Conservation (phyloP, 2,797 vertebrate species). For the Ispidina picta region DNA sequence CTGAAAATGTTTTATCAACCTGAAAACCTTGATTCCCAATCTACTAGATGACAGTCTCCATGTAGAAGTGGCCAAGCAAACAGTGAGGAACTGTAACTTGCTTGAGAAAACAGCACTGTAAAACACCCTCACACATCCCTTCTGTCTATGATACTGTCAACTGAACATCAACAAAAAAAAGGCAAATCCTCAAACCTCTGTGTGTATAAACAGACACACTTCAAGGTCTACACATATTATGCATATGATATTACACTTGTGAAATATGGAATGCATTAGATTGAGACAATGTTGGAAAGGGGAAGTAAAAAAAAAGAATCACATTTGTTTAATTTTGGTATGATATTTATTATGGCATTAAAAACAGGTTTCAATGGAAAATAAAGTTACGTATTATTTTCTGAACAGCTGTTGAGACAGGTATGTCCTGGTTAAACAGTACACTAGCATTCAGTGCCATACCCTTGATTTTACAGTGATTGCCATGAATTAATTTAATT, state of each 20-base stretch:
- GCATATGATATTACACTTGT: background rate
- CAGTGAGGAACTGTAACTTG: background rate
- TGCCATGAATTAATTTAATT: constrained; percentile 77
- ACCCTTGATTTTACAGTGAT: constrained; percentile 74
- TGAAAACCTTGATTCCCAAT: background rate
- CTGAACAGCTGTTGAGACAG: constrained; percentile 69
- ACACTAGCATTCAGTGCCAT: constrained; percentile 56
- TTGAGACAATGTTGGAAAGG: background rate
- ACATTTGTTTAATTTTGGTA: constrained; percentile 49
- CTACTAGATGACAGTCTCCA: background rate
- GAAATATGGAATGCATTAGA: background rate
- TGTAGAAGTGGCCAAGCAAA: background rate
- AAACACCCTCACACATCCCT: background rate
- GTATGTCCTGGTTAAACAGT: constrained; percentile 60
- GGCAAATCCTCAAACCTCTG: background rate
- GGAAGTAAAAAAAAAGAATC: background rate
- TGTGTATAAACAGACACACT: background rate
- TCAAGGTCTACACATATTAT: background rate
- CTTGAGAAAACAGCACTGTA: background rate
- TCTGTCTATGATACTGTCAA: background rate
- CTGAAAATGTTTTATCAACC: background rate
- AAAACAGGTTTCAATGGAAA: constrained; percentile 66
- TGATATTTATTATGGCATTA: constrained; percentile 51
- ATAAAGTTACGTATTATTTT: constrained; percentile 52
- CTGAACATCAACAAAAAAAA: background rate